phyloP scores from a whole-genome alignment of 2,113 vertebrate genomes.

The Puffinus mauretanicus region DNA sequence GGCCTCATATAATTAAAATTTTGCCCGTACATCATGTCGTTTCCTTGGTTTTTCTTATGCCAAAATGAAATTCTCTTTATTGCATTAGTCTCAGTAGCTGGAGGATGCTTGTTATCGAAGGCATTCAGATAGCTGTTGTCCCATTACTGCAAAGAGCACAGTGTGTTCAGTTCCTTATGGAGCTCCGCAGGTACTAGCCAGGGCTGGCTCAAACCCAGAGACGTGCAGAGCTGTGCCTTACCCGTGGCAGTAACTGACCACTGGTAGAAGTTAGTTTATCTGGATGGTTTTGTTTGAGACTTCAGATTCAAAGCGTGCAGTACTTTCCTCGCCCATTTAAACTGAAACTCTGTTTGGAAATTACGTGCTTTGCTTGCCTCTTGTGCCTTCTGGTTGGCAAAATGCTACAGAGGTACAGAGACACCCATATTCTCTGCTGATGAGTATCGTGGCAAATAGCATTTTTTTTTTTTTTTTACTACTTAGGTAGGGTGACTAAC shows the following conservation, averaged over 20 bases:
- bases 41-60: not conserved
- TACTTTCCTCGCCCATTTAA: not conserved
- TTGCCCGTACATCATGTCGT: constrained; percentile 28
- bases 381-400: not conserved
- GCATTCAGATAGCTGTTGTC: not conserved
- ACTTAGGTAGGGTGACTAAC: no score
- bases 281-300: not conserved
- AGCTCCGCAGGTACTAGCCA: not conserved
- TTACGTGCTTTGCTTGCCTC: not conserved
- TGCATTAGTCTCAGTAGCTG: not conserved
- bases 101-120: not conserved
- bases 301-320: not conserved
- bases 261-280: not conserved
- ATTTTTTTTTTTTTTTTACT: not conserved
- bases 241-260: not conserved
- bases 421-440: not conserved
- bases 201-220: not conserved
- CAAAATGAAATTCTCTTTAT: constrained; percentile 39
- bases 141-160: not conserved
- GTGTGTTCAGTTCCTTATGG: not conserved
- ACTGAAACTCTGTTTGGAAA: not conserved
- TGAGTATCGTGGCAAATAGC: not conserved
- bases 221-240: not conserved
- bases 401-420: not conserved
- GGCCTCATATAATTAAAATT: constrained; percentile 12